These are phyloP conservation scores for Peromyscus leucopus DNA, from an alignment of 2,113 vertebrate species.

Conservation along the genomic window DNA sequence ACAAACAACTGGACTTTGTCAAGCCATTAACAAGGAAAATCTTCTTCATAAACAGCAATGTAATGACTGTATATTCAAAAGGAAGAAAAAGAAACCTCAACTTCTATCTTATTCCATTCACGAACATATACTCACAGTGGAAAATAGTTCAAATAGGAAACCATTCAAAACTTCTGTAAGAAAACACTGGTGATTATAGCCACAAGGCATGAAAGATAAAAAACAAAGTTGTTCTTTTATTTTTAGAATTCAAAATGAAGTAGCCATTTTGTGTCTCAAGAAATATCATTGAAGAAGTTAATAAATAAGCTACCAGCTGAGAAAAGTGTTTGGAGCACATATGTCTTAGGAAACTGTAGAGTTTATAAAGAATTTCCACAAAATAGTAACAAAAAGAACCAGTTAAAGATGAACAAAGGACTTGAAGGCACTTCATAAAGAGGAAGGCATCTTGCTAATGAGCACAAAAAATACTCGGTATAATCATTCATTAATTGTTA, in stretches of 20 bases:
- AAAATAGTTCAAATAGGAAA: slow-evolving; percentile 29
- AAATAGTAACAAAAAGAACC: slow-evolving; percentile 14
- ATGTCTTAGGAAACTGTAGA: background rate
- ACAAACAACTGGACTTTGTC: background rate
- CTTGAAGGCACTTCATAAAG: slow-evolving; percentile 22
- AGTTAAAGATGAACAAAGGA: background rate
- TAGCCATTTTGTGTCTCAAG: background rate
- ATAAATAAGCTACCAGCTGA: background rate
- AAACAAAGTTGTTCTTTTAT: slow-evolving; percentile 39
- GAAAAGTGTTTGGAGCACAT: slow-evolving; percentile 1
- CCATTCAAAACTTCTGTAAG: slow-evolving; percentile 16
- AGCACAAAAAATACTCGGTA: background rate
- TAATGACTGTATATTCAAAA: slow-evolving; percentile 10
- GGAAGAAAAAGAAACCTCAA: slow-evolving; percentile 34
- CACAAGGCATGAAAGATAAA: background rate
- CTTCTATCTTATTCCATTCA: background rate
- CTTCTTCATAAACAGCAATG: slow-evolving; percentile 15
- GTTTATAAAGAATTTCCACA: background rate
- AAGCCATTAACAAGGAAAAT: slow-evolving; percentile 2
- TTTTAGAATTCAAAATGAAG: slow-evolving; percentile 39
- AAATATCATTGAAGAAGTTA: background rate
- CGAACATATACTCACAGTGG: background rate
- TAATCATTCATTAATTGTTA: background rate
- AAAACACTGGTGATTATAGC: background rate
- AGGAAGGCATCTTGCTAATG: background rate